Evolutionary conservation across 2,113 vertebrate species (phyloP), one percentile per base, ranked within the genome.

Genomic region (Eulemur macaco): DNA sequence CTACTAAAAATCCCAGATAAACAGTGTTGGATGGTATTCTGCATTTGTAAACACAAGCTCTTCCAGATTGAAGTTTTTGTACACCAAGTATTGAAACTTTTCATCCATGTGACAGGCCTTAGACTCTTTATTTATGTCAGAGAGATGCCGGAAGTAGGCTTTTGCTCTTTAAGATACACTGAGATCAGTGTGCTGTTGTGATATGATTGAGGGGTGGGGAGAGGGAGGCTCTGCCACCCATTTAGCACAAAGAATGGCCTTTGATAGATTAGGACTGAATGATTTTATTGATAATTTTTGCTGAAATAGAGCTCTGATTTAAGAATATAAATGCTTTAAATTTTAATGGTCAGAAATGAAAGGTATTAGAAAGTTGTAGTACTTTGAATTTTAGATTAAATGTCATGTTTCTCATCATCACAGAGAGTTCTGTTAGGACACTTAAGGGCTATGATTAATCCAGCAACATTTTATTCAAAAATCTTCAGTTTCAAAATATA

Each of bases 401-500:
- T 58, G 42, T 23, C 17, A 25, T 42, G 11, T 63, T 88, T 93
- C 29, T 90, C 18, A 39, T 27, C 37, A 83, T 91, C 94, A 39
- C 1, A 27, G 25, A 91, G 82, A 73, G 20, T 81, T 78, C 29
- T 68, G 20, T 71, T 42, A 86, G 69, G 39, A 73, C 27, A 54
- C 0, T 15, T 63, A 52, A 58, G 21, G 23, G 42, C 10, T 18
- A 37, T 71, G 56, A 63, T 96, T 82, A 69, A 86, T 93, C 13
- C 18, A 91, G 13, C 7, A 89, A 78, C 12, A 52, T 37, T 96
- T 85, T 91, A n/a, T 39, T 83, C 8, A 93, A 64, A 90, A 42
- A 5, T 74, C 9, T 89, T 94, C 10, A 34, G 29, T 94, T 92
- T 92, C 50, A 85, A 94, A 92, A 94, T 14, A 25, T 42, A 77